Percentiles rank a stretch among this genome's conserved stretches.
Conservation (phyloP, 1,140 invertebrate species). For the Cydia amplana region DNA sequence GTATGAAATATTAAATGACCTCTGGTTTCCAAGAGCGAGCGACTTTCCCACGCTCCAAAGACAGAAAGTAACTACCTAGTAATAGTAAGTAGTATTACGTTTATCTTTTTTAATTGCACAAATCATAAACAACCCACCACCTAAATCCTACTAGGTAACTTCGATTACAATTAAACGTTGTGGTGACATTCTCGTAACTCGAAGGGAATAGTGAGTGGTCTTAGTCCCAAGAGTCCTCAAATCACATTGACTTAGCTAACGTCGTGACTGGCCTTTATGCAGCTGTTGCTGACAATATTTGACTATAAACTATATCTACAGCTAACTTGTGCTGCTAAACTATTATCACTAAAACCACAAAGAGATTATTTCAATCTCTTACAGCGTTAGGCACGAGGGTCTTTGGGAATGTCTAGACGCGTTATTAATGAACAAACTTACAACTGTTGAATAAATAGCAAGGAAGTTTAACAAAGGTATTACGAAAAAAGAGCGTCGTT, state of each 20-base stretch:
- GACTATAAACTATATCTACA: not conserved
- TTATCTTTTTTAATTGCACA: not conserved
- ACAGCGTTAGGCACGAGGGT: not conserved
- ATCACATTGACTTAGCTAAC: conserved; percentile 55
- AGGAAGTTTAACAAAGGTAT: conserved; percentile 52
- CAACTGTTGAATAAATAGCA: conserved; percentile 51
- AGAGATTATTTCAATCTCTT: conserved; percentile 8
- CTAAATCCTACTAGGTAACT: not conserved
- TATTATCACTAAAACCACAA: not conserved
- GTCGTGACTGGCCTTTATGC: conserved; percentile 54
- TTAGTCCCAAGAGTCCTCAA: conserved; percentile 62
- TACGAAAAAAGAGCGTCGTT: conserved; percentile 56
- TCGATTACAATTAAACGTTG: conserved; percentile 41
- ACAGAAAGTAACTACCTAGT: too few species aligned
- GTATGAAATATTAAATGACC: too few species aligned
- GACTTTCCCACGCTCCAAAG: not conserved
- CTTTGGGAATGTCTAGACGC: conserved; percentile 8
- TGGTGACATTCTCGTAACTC: conserved; percentile 43
- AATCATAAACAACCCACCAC: not conserved
- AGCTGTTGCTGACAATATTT: conserved; percentile 35
- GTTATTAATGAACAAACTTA: conserved; percentile 25
- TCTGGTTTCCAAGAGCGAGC: not conserved
- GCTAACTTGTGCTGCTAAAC: not conserved
- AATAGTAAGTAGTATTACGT: too few species aligned
- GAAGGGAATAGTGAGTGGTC: conserved; percentile 64